These are phyloP conservation scores for Hassar affinis DNA, from an alignment of 2,113 vertebrate genomes.

Conservation along the genomic window DNA sequence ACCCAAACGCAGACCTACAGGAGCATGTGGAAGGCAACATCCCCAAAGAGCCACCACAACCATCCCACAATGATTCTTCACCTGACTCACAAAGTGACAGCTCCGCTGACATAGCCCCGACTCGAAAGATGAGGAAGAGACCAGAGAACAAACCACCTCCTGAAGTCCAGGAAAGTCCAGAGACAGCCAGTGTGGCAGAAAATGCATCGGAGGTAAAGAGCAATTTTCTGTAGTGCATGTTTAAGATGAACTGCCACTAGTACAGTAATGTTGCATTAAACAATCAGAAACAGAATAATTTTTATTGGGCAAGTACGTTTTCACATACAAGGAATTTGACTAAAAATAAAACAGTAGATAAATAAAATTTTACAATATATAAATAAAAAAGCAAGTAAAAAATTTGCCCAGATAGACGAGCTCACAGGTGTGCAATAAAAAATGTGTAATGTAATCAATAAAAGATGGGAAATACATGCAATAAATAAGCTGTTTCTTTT, in stretches of 20 bases:
- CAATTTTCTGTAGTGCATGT: not conserved
- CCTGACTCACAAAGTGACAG: conserved; percentile 48
- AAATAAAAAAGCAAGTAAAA: too few relatives aligned
- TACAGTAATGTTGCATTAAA: not conserved
- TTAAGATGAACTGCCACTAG: not conserved
- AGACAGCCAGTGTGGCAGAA: conserved; percentile 47
- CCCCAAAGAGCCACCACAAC: not conserved
- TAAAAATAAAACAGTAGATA: too few relatives aligned
- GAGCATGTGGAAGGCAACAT: not conserved
- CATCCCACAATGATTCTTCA: not conserved
- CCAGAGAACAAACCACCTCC: conserved; percentile 72
- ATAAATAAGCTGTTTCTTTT: too few relatives aligned
- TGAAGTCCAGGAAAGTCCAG: conserved; percentile 39
- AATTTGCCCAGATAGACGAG: too few relatives aligned
- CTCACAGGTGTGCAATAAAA: too few relatives aligned
- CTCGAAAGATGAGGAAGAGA: conserved; percentile 80
- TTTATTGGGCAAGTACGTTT: too few relatives aligned
- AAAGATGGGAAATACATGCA: too few relatives aligned
- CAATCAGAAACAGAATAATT: too few relatives aligned
- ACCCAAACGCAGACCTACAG: conserved; percentile 9
- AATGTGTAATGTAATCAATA: too few relatives aligned
- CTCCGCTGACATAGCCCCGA: conserved; percentile 66
- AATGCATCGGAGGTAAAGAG: conserved; percentile 48
- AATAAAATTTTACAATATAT: too few relatives aligned
- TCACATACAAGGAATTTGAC: too few relatives aligned